These are phyloP conservation scores for Drosophila affinis DNA, from an alignment of 2,888 invertebrate species.

Conservation along the genomic window DNA sequence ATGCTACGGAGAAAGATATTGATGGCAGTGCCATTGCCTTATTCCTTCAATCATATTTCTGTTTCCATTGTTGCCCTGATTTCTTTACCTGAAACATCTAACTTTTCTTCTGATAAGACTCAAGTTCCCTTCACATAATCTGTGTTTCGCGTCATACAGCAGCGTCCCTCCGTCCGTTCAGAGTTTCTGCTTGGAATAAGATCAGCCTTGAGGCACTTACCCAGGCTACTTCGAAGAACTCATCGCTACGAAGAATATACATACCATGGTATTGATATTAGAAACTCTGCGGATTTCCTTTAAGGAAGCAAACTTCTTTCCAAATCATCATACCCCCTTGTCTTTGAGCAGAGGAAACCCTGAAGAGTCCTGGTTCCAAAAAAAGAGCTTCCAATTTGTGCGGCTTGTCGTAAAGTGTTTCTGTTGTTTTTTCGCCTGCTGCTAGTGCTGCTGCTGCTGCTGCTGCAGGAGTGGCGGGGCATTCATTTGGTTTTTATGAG, in stretches of 20 bases:
- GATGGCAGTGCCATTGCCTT: too few relatives aligned
- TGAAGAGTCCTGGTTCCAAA: conserved; percentile 36
- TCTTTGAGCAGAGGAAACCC: conserved; percentile 2
- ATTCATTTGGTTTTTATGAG: conserved; percentile 76
- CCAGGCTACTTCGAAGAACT: too few relatives aligned
- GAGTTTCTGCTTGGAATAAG: too few relatives aligned
- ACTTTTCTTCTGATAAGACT: too few relatives aligned
- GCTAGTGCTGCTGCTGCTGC: conserved; percentile 38
- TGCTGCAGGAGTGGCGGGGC: conserved; percentile 40
- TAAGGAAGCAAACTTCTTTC: background rate
- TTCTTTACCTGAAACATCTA: too few relatives aligned
- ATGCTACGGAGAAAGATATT: background rate
- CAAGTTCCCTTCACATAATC: too few relatives aligned
- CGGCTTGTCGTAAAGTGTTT: conserved; percentile 78
- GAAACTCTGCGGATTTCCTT: background rate
- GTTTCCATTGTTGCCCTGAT: too few relatives aligned
- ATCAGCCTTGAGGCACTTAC: too few relatives aligned
- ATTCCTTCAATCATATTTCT: too few relatives aligned
- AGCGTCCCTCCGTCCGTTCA: too few relatives aligned
- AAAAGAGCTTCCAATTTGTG: conserved; percentile 72
- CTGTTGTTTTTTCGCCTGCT: conserved; percentile 30
- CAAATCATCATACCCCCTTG: conserved; percentile 2
- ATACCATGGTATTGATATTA: background rate
- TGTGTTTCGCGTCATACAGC: too few relatives aligned
- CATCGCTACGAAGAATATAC: too few relatives aligned